These are phyloP conservation scores for Acromyrmex charruanus DNA, from an alignment of 1,140 invertebrate species.

Conservation along the genomic window DNA sequence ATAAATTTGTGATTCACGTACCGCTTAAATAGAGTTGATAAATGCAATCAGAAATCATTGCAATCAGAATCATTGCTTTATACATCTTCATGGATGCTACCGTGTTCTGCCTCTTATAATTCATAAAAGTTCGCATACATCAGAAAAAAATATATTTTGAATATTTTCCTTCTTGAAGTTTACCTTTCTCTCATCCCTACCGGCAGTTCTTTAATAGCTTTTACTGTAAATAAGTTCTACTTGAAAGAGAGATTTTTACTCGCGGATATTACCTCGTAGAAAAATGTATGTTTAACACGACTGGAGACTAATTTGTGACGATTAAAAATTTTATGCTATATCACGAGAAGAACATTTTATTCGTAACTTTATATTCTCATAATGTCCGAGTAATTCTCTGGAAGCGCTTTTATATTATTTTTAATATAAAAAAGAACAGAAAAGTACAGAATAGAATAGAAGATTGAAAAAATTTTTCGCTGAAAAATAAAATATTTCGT, in stretches of 20 bases:
- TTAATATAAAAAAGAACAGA: not conserved
- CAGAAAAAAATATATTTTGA: conserved; percentile 35
- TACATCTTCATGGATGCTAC: conserved; percentile 5
- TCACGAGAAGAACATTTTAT: not conserved
- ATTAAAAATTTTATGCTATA: conserved; percentile 49
- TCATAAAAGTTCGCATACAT: conserved; percentile 43
- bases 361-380: conserved; percentile 3
- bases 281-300: conserved; percentile 34
- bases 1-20: conserved; percentile 30
- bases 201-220: conserved; percentile 52
- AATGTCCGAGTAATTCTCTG: not conserved
- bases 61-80: conserved; percentile 23
- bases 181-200: conserved; percentile 20
- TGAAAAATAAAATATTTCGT: conserved; percentile 22
- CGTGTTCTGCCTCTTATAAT: conserved; percentile 27
- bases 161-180: conserved; percentile 43
- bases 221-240: conserved; percentile 46
- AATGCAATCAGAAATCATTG: conserved; percentile 11
- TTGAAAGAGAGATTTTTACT: conserved; percentile 31
- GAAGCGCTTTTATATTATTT: not conserved
- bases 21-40: conserved; percentile 19
- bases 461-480: not conserved
- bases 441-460: not conserved
- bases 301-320: conserved; percentile 29
- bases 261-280: conserved; percentile 48